Conservation (phyloP, 2,888 invertebrate genomes). For the Drosophila ustulata region DNA sequence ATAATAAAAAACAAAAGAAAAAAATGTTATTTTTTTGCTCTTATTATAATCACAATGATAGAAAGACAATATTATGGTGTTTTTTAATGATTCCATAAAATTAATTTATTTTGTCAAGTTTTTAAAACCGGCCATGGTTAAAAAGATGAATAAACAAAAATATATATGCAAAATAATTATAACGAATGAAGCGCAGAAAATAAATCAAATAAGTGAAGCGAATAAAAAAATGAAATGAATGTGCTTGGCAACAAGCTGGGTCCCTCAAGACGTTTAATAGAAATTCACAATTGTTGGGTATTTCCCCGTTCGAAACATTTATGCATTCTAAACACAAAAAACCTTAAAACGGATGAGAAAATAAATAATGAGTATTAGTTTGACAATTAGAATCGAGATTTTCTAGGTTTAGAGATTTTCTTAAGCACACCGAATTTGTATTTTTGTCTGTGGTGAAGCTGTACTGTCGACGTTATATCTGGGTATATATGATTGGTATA, state of each 20-base stretch:
- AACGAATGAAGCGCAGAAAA: not conserved
- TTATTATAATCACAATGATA: not conserved
- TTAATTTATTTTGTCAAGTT: not conserved
- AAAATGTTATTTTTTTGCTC: not conserved
- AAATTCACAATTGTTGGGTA: not conserved
- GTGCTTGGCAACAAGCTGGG: not conserved
- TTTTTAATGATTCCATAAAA: not conserved
- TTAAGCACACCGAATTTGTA: not conserved
- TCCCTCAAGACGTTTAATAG: not conserved
- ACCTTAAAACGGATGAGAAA: not conserved
- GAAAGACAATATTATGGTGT: not conserved
- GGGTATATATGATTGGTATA: slow-evolving; percentile 46
- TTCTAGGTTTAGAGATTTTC: not conserved
- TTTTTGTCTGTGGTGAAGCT: not conserved
- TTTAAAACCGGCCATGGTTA: not conserved
- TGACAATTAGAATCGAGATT: not conserved
- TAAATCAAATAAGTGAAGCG: slow-evolving; percentile 2
- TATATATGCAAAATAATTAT: not conserved
- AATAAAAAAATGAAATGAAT: not conserved
- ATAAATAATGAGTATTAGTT: not conserved
- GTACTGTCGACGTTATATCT: not conserved
- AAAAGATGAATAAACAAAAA: not conserved
- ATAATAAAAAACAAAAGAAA: too few relatives aligned
- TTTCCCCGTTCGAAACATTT: not conserved
- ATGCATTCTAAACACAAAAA: not conserved